Base-by-base conservation (phyloP, 2,113 vertebrate species). In the Psilopsiagon aymara region DNA sequence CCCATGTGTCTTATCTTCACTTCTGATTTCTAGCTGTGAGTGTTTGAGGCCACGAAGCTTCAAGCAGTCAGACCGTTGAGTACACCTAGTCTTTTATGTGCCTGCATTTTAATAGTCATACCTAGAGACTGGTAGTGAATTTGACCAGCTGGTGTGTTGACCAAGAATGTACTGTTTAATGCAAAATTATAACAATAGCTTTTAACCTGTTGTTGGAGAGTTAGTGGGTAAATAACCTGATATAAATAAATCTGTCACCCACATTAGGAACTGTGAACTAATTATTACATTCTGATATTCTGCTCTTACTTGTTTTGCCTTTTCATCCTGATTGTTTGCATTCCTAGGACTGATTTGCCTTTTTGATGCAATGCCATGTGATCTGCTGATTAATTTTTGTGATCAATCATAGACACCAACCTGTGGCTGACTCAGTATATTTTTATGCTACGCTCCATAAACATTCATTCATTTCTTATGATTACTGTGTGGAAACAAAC, bases 361-460 rank as follows among this genome's bases (percentile, higher is more conserved):
- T 97, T 97, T 92, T 91, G 71, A 95, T 97, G 96, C 92, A 97
- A 94, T 92, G 85, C 74, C 90, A 82, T 76, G 82, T 97, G 93
- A 96, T 95, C 85, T 96, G 85, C 87, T 95, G 95, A 95, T 97
- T 97, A 97, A 95, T 96, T 97, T 97, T 96, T 97, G 96, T 96
- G 43, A 39, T 92, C 91, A 95, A 92, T 94, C 90, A 95, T 92
- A 82, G 92, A 89, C 80, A 86, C 81, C 33, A 90, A 88, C 84
- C 89, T 95, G 29, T 28, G 57, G 94, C 88, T 96, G 96, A 69
- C 85, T 92, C 13, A 59, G n/a, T 94, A 64, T 83, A 77, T 95
- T 89, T 96, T 93, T 91, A 91, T 79, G 66, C 86, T 92, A 77
- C 1, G 19, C 91, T 95, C 85, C 88, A 78, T 94, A 97, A 96